phyloP scores from a whole-genome alignment of 2,888 invertebrate species.

The Odontocerum albicorne region DNA sequence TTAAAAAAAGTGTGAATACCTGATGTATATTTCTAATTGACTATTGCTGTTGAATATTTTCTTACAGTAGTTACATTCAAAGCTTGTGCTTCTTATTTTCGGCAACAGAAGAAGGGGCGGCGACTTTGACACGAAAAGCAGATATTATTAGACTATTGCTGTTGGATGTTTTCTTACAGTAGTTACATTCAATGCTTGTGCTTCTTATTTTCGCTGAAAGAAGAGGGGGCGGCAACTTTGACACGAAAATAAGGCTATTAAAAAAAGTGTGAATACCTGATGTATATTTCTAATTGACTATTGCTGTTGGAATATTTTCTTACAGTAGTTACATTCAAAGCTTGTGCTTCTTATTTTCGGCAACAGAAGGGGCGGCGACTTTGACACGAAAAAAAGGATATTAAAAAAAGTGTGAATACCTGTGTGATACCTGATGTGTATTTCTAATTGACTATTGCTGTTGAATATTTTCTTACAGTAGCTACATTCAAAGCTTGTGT shows the following conservation, averaged over 20 bases:
- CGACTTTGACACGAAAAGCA: too few species aligned
- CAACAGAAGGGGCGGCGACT: too few species aligned
- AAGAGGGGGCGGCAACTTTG: too few species aligned
- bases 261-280: conserved; percentile 13
- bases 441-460: conserved; percentile 10
- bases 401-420: too few species aligned
- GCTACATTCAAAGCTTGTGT: conserved; percentile 5
- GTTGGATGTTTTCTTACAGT: conserved; percentile 11
- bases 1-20: too few species aligned
- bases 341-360: conserved; percentile 4
- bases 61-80: conserved; percentile 9
- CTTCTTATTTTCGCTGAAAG: too few species aligned
- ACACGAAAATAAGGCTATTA: too few species aligned
- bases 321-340: conserved; percentile 11
- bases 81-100: conserved; percentile 3
- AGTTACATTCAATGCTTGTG: conserved; percentile 2
- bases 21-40: conserved; percentile 11
- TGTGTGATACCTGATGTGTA: conserved; percentile 22
- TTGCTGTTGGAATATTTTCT: conserved; percentile 10
- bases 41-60: conserved; percentile 16
- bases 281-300: conserved; percentile 13
- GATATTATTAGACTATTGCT: conserved; percentile 9
- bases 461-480: conserved; percentile 10
- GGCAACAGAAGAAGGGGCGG: too few species aligned
- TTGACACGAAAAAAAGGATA: too few species aligned